Evolutionary conservation across 2,888 invertebrate species (phyloP).

Genomic region (Eucera pruinosa): DNA sequence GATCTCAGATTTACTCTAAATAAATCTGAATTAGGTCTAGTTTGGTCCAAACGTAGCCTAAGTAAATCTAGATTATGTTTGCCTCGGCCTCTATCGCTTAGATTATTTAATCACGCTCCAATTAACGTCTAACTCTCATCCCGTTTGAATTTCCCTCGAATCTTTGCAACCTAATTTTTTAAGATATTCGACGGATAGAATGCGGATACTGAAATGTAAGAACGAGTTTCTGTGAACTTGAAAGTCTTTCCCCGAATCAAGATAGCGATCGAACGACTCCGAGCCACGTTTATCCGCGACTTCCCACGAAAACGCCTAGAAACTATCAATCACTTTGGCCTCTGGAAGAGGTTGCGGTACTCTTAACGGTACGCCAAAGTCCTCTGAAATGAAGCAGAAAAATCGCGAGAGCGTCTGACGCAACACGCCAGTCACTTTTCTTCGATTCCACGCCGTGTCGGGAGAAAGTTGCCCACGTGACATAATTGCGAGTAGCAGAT

Average conservation of each 20-base stretch:
- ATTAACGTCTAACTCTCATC: too few relatives aligned
- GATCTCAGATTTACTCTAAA: too few relatives aligned
- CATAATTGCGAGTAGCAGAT: constrained; percentile 75
- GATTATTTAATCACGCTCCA: too few relatives aligned
- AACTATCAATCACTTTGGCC: background rate
- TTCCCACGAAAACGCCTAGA: background rate
- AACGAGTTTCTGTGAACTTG: background rate
- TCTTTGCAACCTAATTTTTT: too few relatives aligned
- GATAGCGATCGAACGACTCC: too few relatives aligned
- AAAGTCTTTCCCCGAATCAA: background rate
- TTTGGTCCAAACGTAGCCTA: too few relatives aligned
- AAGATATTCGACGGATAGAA: too few relatives aligned
- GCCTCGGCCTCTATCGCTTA: too few relatives aligned
- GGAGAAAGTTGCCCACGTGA: constrained; percentile 81
- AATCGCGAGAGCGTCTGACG: constrained; percentile 52
- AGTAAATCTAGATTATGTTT: too few relatives aligned
- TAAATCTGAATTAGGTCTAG: too few relatives aligned
- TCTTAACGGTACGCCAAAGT: constrained; percentile 2
- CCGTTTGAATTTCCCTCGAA: too few relatives aligned
- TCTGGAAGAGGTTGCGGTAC: background rate
- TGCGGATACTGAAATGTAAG: background rate
- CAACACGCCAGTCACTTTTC: constrained; percentile 65
- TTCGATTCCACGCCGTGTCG: constrained; percentile 41
- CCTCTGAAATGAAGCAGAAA: constrained; percentile 36
- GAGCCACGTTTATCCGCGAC: background rate